Conservation (phyloP, 2,888 invertebrate genomes). For the Diarsia brunnea region DNA sequence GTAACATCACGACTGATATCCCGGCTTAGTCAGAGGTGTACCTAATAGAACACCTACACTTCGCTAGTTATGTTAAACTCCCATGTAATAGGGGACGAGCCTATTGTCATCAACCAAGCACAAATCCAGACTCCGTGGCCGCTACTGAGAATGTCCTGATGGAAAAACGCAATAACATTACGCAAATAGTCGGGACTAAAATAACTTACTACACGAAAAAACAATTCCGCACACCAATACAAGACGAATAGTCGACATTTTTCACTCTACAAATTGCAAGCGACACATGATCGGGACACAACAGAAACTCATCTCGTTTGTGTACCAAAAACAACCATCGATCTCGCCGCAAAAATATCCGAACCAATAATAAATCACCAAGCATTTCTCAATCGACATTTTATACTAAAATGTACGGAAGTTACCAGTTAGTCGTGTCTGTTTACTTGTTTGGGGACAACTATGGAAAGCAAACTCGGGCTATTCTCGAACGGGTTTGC, state of each 20-base stretch:
- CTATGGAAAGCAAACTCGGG: slow-evolving; percentile 61
- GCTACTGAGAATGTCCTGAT: no score
- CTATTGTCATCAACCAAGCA: no score
- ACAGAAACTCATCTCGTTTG: slow-evolving; percentile 68
- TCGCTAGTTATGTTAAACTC: no score
- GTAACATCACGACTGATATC: no score
- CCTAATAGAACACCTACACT: no score
- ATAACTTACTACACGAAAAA: slow-evolving; percentile 17
- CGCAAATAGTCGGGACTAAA: slow-evolving; percentile 12
- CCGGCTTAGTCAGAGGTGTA: no score
- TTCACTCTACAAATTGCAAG: slow-evolving; percentile 54
- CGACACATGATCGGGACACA: slow-evolving; percentile 54
- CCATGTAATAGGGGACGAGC: no score
- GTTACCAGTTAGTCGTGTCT: slow-evolving; percentile 74
- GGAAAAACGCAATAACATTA: background rate
- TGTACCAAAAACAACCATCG: slow-evolving; percentile 77
- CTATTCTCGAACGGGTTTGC: slow-evolving; percentile 43
- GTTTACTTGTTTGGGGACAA: slow-evolving; percentile 67
- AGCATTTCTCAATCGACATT: slow-evolving; percentile 81
- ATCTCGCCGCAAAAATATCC: slow-evolving; percentile 75
- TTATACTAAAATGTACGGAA: slow-evolving; percentile 80
- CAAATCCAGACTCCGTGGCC: no score
- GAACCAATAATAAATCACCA: slow-evolving; percentile 78
- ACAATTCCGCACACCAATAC: slow-evolving; percentile 25
- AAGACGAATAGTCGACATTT: slow-evolving; percentile 45